Evolutionary conservation across 2,888 invertebrate genomes (phyloP).

Genomic region (Ochropleura plecta): DNA sequence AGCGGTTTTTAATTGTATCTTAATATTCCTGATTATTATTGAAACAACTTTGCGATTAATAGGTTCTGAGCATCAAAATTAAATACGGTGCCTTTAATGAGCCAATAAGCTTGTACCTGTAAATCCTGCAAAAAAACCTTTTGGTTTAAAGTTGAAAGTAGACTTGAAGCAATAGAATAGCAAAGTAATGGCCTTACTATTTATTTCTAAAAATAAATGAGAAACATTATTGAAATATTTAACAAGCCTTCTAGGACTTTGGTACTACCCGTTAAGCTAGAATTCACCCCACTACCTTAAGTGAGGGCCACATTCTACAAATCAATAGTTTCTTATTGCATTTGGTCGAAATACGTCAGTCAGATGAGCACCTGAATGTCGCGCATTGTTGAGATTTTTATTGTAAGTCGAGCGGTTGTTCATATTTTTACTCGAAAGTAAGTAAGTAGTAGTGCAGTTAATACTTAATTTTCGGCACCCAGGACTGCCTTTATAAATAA

Average conservation of each 20-base stretch:
- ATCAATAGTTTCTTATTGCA: slow-evolving; percentile 14
- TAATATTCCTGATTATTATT: neutral
- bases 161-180: slow-evolving; percentile 1
- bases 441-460: neutral
- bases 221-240: neutral
- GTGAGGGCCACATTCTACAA: slow-evolving; percentile 1
- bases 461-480: neutral
- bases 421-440: neutral
- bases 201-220: neutral
- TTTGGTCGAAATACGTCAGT: slow-evolving; percentile 2
- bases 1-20: slow-evolving; percentile 1
- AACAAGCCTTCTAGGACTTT: neutral
- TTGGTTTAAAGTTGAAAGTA: neutral
- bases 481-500: neutral
- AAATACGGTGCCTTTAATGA: neutral
- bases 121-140: neutral
- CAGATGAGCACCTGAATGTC: slow-evolving; percentile 9
- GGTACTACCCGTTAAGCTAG: neutral
- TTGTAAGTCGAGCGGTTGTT: neutral
- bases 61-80: neutral
- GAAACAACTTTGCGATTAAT: neutral
- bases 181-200: neutral
- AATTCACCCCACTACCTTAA: slow-evolving; percentile 12
- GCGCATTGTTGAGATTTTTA: neutral
- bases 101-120: neutral